phyloP scores from a whole-genome alignment of 1,140 invertebrate species.

The Drosophila leontia region DNA sequence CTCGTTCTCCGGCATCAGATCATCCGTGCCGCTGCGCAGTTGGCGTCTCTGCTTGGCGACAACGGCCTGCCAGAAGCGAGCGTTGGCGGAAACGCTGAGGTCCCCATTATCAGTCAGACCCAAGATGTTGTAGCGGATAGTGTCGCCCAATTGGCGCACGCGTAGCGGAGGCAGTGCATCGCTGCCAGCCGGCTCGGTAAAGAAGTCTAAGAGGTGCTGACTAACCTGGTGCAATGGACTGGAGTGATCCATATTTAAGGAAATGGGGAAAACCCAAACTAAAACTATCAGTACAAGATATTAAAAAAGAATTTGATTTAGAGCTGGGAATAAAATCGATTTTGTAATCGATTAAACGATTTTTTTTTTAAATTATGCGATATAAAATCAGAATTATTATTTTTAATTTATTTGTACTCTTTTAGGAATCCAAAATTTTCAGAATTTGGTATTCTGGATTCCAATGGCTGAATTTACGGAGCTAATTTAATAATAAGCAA shows the following conservation, averaged over 20 bases:
- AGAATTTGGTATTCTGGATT: too few species aligned
- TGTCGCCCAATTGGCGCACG: slow-evolving; percentile 44
- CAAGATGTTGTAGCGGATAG: slow-evolving; percentile 46
- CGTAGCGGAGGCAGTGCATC: neutral
- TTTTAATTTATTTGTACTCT: too few species aligned
- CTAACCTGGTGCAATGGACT: slow-evolving; percentile 23
- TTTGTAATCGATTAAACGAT: too few species aligned
- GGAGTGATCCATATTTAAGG: slow-evolving; percentile 1
- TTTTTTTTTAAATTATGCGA: too few species aligned
- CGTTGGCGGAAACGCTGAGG: slow-evolving; percentile 35
- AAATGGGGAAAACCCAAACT: neutral
- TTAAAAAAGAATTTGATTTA: neutral
- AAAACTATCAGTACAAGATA: neutral
- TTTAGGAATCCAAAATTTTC: too few species aligned
- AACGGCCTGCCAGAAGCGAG: slow-evolving; percentile 41
- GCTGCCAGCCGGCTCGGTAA: slow-evolving; percentile 5
- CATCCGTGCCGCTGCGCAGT: slow-evolving; percentile 3
- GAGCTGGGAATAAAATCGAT: too few species aligned
- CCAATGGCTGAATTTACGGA: too few species aligned
- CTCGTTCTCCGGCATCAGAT: slow-evolving; percentile 23
- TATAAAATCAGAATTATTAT: too few species aligned
- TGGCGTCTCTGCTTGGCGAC: slow-evolving; percentile 1
- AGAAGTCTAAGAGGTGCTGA: slow-evolving; percentile 35
- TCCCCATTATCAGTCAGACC: slow-evolving; percentile 30
- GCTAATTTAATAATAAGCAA: too few species aligned